Percentiles rank a stretch among this genome's conserved stretches.
phyloP scores from a whole-genome alignment of 2,797 vertebrate species.

The Fistularia commersonii region DNA sequence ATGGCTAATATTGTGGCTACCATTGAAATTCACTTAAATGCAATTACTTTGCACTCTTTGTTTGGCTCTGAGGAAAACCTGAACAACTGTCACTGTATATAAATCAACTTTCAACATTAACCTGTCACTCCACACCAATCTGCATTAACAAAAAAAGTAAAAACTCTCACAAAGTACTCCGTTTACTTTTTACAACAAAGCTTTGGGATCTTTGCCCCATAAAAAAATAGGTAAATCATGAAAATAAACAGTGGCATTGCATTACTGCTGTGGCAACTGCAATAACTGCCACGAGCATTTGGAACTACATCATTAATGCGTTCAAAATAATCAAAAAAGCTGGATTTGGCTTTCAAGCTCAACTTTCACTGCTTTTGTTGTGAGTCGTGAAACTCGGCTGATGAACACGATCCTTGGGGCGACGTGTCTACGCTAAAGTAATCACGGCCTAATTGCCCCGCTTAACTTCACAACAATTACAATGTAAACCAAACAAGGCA shows the following conservation, averaged over 20 bases:
- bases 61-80: too few relatives aligned
- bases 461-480: conserved; percentile 74
- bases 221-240: conserved; percentile 45
- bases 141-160: too few relatives aligned
- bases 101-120: too few relatives aligned
- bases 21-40: too few relatives aligned
- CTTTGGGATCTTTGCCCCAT: conserved; percentile 24
- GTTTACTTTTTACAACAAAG: conserved; percentile 12
- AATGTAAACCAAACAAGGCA: conserved; percentile 62
- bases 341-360: conserved; percentile 58
- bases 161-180: conserved; percentile 1
- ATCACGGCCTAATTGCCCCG: conserved; percentile 70
- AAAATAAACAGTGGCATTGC: conserved; percentile 45
- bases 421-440: conserved; percentile 59
- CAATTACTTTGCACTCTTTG: too few relatives aligned
- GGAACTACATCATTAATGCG: conserved; percentile 51
- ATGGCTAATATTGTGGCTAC: too few relatives aligned
- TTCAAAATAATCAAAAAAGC: conserved; percentile 63
- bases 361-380: conserved; percentile 55
- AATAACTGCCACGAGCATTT: conserved; percentile 57
- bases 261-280: conserved; percentile 36
- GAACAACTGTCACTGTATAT: too few relatives aligned
- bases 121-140: too few relatives aligned
- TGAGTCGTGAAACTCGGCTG: conserved; percentile 33
- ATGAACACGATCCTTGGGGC: conserved; percentile 58